Conservation (phyloP, 1,140 invertebrate genomes). For the Brachionus koreanus region DNA sequence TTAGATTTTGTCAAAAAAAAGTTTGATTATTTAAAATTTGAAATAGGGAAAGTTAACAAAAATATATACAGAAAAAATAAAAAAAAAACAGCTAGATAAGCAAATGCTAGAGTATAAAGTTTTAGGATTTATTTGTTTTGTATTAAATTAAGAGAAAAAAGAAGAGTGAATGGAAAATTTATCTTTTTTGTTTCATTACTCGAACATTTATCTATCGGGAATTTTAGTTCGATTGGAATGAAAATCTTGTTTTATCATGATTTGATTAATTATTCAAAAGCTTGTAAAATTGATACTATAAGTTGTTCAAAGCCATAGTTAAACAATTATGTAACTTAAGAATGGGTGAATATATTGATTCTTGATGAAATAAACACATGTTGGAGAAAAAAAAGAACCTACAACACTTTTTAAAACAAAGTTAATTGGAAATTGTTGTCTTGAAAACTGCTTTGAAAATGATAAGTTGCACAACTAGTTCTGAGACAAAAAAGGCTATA, state of each 20-base stretch:
- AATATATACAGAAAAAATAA: too few species aligned
- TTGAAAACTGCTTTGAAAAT: not conserved
- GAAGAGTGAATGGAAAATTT: not conserved
- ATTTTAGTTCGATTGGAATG: not conserved
- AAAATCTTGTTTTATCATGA: conserved; percentile 4
- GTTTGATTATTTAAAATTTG: not conserved
- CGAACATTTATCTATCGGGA: not conserved
- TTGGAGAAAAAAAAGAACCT: not conserved
- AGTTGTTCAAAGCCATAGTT: not conserved
- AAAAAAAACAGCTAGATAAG: too few species aligned
- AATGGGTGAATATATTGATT: not conserved
- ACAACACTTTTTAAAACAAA: not conserved
- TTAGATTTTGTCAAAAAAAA: too few species aligned
- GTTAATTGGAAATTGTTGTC: not conserved
- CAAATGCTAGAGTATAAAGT: not conserved
- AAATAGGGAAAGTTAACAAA: not conserved
- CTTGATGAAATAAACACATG: conserved; percentile 7
- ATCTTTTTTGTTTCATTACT: not conserved
- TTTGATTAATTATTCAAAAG: conserved; percentile 5
- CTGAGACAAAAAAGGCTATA: not conserved
- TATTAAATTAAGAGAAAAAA: not conserved
- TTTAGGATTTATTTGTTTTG: not conserved
- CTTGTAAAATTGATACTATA: conserved; percentile 3
- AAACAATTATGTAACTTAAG: not conserved
- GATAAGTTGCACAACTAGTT: not conserved